These are phyloP conservation scores for Decapterus maruadsi DNA, from an alignment of 2,797 vertebrate species.

Conservation along the genomic window DNA sequence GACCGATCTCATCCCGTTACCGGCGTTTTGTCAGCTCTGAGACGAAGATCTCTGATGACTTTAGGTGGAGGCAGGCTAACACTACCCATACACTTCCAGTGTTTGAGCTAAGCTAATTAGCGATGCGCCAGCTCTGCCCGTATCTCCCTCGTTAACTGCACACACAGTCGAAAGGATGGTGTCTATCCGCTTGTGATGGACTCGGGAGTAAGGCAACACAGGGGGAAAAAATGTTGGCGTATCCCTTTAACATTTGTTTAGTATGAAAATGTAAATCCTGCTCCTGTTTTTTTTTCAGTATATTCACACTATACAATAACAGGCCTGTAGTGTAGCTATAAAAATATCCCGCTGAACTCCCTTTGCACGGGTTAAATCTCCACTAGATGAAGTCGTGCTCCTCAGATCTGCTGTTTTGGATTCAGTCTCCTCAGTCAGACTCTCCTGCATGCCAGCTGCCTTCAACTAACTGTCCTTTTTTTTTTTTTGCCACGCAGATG, in stretches of 20 bases:
- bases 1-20: no score
- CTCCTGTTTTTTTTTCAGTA: not conserved
- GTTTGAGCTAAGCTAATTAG: no score
- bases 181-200: no score
- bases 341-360: not conserved
- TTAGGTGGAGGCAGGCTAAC: no score
- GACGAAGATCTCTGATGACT: no score
- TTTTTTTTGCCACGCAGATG: slow-evolving; percentile 21
- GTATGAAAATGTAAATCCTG: not conserved
- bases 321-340: not conserved
- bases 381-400: not conserved
- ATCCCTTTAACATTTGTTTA: not conserved
- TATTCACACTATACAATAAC: slow-evolving; percentile 11
- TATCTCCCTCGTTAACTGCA: no score
- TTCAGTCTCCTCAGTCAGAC: slow-evolving; percentile 6
- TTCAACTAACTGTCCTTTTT: slow-evolving; percentile 32
- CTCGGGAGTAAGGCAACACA: no score
- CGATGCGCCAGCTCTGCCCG: no score
- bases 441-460: slow-evolving; percentile 27
- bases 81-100: no score
- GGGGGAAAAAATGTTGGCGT: no score
- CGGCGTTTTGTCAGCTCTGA: no score
- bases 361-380: slow-evolving; percentile 26
- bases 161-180: no score
- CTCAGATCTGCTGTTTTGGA: slow-evolving; percentile 25